Evolutionary conservation across 35 echinoderm and acorn worm species (phyloP).

Genomic region (Holothuria glaberrima): DNA sequence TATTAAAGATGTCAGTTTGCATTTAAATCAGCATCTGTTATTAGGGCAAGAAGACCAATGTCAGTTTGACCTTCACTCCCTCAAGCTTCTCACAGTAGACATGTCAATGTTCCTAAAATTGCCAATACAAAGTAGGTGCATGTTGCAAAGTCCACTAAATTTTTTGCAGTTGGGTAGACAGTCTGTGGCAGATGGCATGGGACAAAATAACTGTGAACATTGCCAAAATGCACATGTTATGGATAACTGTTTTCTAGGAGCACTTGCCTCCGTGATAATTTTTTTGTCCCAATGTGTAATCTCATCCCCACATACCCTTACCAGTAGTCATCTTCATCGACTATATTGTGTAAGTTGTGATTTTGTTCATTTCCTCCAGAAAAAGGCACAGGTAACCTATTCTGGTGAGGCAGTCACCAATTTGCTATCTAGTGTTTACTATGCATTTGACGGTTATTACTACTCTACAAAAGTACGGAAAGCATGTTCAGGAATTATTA

Average conservation of each 20-base stretch:
- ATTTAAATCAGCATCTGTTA: neutral
- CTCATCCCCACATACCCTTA: neutral
- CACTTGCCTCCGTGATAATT: neutral
- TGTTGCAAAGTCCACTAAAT: neutral
- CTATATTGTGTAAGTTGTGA: conserved; percentile 8
- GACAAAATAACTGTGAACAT: neutral
- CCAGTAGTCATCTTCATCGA: neutral
- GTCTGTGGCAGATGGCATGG: neutral
- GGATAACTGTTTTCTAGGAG: neutral
- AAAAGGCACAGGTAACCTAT: neutral
- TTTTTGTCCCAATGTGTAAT: too few species aligned
- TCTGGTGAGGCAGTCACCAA: neutral
- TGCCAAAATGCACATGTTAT: neutral
- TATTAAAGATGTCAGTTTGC: neutral
- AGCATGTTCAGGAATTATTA: conserved; percentile 26
- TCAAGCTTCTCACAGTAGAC: neutral
- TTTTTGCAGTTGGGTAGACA: neutral
- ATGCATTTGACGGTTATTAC: conserved; percentile 10
- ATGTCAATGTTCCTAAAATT: neutral
- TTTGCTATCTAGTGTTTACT: neutral
- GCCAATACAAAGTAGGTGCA: neutral
- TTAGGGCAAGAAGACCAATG: neutral
- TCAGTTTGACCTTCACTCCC: conserved; percentile 14
- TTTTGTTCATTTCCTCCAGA: conserved; percentile 21
- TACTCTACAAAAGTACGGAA: conserved; percentile 7